phyloP scores from a whole-genome alignment of 2,113 vertebrate genomes.

The Notechis scutatus region DNA sequence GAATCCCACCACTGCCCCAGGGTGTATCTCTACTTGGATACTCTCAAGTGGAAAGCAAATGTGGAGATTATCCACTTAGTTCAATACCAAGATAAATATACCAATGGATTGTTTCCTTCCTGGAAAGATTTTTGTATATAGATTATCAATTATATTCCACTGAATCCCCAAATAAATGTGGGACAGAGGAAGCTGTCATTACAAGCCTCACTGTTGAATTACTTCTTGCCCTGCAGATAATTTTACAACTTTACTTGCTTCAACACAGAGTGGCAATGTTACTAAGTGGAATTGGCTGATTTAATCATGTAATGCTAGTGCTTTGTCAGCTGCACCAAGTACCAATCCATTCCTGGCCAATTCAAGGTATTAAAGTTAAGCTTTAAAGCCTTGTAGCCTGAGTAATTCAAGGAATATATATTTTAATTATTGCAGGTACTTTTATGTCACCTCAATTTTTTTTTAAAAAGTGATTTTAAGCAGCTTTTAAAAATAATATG shows the following conservation, averaged over 20 bases:
- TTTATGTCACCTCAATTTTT: not conserved
- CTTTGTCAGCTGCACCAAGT: not conserved
- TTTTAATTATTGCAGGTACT: not conserved
- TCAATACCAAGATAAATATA: not conserved
- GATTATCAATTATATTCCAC: not conserved
- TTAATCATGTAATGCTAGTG: not conserved
- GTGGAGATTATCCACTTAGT: not conserved
- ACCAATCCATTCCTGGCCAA: not conserved
- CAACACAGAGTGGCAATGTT: not conserved
- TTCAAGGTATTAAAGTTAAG: not conserved
- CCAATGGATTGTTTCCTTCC: not conserved
- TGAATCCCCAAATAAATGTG: not conserved
- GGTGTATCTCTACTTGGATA: not conserved
- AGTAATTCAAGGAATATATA: not conserved
- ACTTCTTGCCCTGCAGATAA: not conserved
- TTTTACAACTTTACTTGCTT: not conserved
- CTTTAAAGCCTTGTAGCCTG: not conserved
- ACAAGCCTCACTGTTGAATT: not conserved
- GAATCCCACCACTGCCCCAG: not conserved
- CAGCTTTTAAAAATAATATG: not conserved
- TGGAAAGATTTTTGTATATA: not conserved
- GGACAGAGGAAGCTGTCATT: not conserved
- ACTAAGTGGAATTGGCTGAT: not conserved
- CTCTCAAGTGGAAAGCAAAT: not conserved
- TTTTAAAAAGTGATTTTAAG: not conserved